Base-by-base conservation (phyloP, 2,888 invertebrate genomes). In the Syritta pipiens region DNA sequence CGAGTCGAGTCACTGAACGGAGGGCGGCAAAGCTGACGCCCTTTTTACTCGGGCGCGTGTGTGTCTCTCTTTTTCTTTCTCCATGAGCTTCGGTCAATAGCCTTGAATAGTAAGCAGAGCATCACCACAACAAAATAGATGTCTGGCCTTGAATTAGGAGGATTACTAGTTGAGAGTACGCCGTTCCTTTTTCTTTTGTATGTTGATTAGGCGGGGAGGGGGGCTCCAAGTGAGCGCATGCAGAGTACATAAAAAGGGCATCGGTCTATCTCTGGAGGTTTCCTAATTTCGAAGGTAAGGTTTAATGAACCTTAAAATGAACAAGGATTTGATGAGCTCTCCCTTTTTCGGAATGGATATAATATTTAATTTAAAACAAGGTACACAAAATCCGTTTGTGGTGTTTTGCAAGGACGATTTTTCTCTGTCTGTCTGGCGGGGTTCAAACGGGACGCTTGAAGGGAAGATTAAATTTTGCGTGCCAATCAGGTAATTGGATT, bases 1-100 rank as follows among this genome's bases (percentile, higher is more conserved):
- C n/a, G n/a, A n/a, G n/a, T n/a, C n/a, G 51, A 62, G 68, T 79
- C 67, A 62, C 68, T 79, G 74, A 79, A 79, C 74, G 79, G 37
- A 57, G 37, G 63, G 32, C 72, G 48, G n/a, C 12, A 22, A 51
- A 37, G 49, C 14, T 12, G 28, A 48, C n/a, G n/a, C n/a, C n/a
- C n/a, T n/a, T n/a, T n/a, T n/a, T n/a, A n/a, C n/a, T 40, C 9
- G 17, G 9, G 7, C 28, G 28, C 28, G 28, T 51, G 37, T 30
- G 19, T 57, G 28, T 7, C 17, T 55, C 10, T 51, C 35, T 19
- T 26, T 60, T 19, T 24, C 17, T 6, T 30, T 14, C 7, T 40
- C 22, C 42, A 20, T n/a, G 10, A 7, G 32, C 32, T 68, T 49
- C 67, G 79, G 74, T 74, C 79, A 79, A 74, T 68, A 79, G 67